Evolutionary conservation across 1,140 invertebrate species (phyloP).

Genomic region (Anthonomus grandis): DNA sequence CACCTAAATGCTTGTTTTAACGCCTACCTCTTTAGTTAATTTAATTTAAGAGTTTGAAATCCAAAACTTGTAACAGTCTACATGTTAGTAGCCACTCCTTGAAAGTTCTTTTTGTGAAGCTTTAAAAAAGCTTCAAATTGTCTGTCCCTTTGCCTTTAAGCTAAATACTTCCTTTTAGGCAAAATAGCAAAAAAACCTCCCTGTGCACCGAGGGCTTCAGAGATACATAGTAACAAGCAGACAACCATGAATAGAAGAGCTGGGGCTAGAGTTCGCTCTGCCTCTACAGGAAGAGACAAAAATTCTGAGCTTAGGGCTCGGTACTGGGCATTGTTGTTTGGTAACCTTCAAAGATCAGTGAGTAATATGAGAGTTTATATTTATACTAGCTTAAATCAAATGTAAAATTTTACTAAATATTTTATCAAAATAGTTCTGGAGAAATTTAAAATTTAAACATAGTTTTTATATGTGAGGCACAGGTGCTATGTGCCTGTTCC

Average conservation of each 20-base stretch:
- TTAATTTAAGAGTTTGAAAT: too few species aligned
- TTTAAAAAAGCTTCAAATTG: too few species aligned
- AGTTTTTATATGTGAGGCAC: too few species aligned
- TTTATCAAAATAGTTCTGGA: too few species aligned
- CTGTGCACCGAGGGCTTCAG: constrained; percentile 42
- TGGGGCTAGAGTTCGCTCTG: constrained; percentile 67
- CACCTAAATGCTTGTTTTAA: too few species aligned
- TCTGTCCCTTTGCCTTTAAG: too few species aligned
- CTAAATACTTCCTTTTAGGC: constrained; percentile 36
- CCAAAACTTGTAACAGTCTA: too few species aligned
- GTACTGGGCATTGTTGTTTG: constrained; percentile 94
- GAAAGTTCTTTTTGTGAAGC: too few species aligned
- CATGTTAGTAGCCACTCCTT: too few species aligned
- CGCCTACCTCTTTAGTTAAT: too few species aligned
- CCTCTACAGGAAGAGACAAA: constrained; percentile 82
- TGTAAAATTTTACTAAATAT: background rate
- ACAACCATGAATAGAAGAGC: constrained; percentile 38
- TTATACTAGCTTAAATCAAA: constrained; percentile 2
- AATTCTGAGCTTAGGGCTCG: constrained; percentile 82
- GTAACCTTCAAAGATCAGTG: constrained; percentile 87
- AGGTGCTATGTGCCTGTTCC: too few species aligned
- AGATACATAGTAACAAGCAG: constrained; percentile 36
- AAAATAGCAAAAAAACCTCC: constrained; percentile 64
- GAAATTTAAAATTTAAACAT: too few species aligned
- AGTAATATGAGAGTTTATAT: constrained; percentile 45